A percentile compares a stretch with the other conserved stretches of the same genome.
Conservation (phyloP, 2,797 vertebrate species). For the Neomorphus geoffroyi region DNA sequence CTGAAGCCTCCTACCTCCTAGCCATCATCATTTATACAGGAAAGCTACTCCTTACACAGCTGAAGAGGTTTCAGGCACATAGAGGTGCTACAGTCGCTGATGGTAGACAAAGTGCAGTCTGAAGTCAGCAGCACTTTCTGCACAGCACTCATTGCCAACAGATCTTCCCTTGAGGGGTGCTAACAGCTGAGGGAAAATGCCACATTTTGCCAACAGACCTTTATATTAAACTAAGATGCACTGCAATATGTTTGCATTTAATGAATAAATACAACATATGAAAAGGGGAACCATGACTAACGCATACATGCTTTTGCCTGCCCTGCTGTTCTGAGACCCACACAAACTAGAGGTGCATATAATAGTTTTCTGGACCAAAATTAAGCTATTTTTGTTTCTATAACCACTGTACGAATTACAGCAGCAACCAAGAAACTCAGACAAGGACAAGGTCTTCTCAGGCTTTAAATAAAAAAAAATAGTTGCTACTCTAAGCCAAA, state of each 20-base stretch:
- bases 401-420: not conserved
- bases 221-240: constrained; percentile 14
- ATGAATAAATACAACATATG: constrained; percentile 47
- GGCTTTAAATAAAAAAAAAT: not conserved
- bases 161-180: not conserved
- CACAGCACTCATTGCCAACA: not conserved
- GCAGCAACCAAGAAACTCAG: not conserved
- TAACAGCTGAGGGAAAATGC: constrained; percentile 22
- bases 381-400: not conserved
- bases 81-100: not conserved
- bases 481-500: not conserved
- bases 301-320: not conserved
- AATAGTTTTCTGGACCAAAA: not conserved
- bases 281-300: not conserved
- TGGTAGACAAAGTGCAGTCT: not conserved
- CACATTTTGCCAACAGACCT: constrained; percentile 30
- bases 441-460: not conserved
- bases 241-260: constrained; percentile 1
- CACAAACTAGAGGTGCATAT: not conserved
- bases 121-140: not conserved
- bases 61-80: not conserved
- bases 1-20: not conserved
- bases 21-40: not conserved
- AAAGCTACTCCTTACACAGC: not conserved
- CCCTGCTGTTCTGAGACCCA: not conserved